Evolutionary conservation across 2,797 vertebrate species (phyloP).

Genomic region (Salarias fasciatus): DNA sequence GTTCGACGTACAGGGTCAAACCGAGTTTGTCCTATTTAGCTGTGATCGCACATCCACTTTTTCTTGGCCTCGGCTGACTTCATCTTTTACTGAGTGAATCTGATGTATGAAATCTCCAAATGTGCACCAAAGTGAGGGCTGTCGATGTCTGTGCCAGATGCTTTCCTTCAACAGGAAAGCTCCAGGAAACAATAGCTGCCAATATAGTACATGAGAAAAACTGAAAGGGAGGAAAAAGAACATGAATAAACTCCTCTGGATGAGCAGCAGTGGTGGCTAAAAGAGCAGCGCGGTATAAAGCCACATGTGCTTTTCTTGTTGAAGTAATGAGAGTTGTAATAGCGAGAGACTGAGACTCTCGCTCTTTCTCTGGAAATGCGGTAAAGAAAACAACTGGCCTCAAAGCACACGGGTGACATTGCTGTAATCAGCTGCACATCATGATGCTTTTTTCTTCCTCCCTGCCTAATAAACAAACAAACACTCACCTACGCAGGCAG

Average conservation of each 20-base stretch:
- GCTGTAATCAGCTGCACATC: neutral
- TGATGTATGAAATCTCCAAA: constrained; percentile 31
- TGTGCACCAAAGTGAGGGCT: constrained; percentile 44
- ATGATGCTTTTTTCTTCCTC: neutral
- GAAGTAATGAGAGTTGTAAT: constrained; percentile 3
- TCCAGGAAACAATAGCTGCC: constrained; percentile 67
- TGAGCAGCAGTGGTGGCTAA: constrained; percentile 17
- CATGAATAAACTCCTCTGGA: constrained; percentile 3
- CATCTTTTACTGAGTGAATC: constrained; percentile 33
- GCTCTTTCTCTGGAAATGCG: neutral
- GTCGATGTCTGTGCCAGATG: constrained; percentile 64
- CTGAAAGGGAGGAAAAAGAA: constrained; percentile 34
- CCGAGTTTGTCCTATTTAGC: neutral
- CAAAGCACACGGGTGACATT: constrained; percentile 9
- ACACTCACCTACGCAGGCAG: constrained; percentile 15
- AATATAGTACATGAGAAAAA: constrained; percentile 45
- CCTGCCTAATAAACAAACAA: constrained; percentile 7
- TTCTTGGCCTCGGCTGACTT: constrained; percentile 14
- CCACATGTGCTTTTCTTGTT: neutral
- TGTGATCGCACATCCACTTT: constrained; percentile 6
- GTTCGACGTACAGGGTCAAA: constrained; percentile 5
- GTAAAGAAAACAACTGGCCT: constrained; percentile 8
- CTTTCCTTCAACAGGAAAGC: constrained; percentile 66
- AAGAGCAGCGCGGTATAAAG: constrained; percentile 39
- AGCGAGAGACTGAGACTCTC: neutral